phyloP scores from a whole-genome alignment of 2,113 vertebrate species.

The Saccopteryx leptura region DNA sequence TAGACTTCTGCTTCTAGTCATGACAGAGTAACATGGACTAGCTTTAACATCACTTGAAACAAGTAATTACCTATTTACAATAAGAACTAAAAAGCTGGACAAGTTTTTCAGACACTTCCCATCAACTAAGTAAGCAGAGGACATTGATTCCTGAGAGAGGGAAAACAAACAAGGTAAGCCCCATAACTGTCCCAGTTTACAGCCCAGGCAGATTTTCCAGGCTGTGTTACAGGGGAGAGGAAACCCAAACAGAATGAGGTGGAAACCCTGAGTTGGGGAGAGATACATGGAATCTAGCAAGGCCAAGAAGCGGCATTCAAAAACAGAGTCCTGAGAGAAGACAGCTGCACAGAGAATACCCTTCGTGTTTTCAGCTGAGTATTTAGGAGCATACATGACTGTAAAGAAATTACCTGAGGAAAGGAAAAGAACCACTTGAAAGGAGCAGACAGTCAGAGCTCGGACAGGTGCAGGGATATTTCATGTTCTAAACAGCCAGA shows the following conservation, averaged over 20 bases:
- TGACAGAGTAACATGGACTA: not conserved
- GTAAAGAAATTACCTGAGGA: not conserved
- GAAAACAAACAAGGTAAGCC: not conserved
- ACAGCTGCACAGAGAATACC: not conserved
- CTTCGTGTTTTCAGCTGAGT: not conserved
- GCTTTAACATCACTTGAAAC: not conserved
- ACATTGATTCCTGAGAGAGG: not conserved
- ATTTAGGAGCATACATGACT: not conserved
- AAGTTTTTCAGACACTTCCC: not conserved
- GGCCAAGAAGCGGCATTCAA: not conserved
- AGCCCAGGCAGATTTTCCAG: slow-evolving; percentile 29
- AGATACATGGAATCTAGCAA: not conserved
- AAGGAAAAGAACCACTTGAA: not conserved
- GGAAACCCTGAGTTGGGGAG: not conserved
- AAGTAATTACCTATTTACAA: not conserved
- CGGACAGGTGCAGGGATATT: not conserved
- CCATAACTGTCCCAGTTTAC: not conserved
- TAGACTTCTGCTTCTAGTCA: not conserved
- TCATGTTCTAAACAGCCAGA: not conserved
- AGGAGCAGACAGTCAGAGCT: not conserved
- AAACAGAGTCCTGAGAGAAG: not conserved
- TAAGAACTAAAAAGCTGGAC: not conserved
- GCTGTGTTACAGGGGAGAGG: not conserved
- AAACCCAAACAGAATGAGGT: not conserved
- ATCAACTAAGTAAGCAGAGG: not conserved